Evolutionary conservation across 2,797 vertebrate genomes (phyloP).

Genomic region (Pachyuromys duprasi): DNA sequence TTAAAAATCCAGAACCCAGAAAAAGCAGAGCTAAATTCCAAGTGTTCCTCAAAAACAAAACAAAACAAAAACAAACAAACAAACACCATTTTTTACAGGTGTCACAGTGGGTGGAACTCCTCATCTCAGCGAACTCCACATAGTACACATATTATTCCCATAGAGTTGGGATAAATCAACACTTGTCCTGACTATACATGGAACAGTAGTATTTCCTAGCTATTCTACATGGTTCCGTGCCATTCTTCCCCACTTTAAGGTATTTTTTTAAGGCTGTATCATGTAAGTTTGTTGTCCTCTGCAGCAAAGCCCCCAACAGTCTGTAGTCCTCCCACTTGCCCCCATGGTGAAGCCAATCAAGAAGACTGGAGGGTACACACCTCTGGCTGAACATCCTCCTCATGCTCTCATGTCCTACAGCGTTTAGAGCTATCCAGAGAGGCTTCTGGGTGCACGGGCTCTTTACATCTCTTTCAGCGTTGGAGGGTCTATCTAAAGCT

Average conservation of each 20-base stretch:
- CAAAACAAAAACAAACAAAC: too few relatives aligned
- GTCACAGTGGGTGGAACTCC: not conserved
- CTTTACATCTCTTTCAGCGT: constrained; percentile 8
- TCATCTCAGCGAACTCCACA: not conserved
- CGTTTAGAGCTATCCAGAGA: not conserved
- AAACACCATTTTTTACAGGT: too few relatives aligned
- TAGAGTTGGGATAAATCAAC: not conserved
- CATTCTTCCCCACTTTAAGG: not conserved
- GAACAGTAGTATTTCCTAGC: not conserved
- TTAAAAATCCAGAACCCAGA: not conserved
- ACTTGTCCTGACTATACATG: not conserved
- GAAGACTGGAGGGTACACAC: not conserved
- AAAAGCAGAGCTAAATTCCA: not conserved
- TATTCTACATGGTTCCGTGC: not conserved
- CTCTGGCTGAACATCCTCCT: not conserved
- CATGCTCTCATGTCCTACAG: not conserved
- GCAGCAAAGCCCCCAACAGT: not conserved
- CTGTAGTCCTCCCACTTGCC: not conserved
- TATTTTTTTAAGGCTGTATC: not conserved
- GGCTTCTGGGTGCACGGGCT: not conserved
- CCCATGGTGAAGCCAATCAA: not conserved
- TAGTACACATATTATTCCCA: not conserved
- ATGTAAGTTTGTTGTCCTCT: not conserved
- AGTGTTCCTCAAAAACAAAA: not conserved
- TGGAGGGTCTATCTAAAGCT: constrained; percentile 19